Conservation (phyloP, 2,888 invertebrate species). For the Orthosia incerta region DNA sequence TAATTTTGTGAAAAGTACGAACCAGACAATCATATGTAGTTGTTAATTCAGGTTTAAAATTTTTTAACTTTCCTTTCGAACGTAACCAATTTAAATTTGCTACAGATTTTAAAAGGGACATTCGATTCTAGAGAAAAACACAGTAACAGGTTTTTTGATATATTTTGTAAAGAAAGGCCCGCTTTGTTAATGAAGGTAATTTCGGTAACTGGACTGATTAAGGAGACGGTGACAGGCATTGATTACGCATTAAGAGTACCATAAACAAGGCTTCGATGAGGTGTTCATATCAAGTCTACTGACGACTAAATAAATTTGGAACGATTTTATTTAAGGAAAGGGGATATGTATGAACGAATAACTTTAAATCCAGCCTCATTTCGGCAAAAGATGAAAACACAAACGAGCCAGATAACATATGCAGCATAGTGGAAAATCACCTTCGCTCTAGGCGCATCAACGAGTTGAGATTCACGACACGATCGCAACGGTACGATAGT, state of each 20-base stretch:
- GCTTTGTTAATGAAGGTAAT: conserved; percentile 84
- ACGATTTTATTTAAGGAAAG: conserved; percentile 6
- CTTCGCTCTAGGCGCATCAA: conserved; percentile 57
- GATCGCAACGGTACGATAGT: conserved; percentile 78
- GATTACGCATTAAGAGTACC: conserved; percentile 75
- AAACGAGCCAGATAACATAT: conserved; percentile 47
- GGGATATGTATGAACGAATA: background rate
- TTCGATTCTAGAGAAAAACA: conserved; percentile 79
- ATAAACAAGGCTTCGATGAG: conserved; percentile 45
- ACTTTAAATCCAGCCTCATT: conserved; percentile 49
- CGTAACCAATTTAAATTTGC: conserved; percentile 75
- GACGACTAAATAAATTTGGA: conserved; percentile 36
- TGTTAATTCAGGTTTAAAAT: conserved; percentile 69
- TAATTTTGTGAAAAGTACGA: background rate
- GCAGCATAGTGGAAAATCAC: conserved; percentile 52
- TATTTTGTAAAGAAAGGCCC: conserved; percentile 78
- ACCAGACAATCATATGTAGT: conserved; percentile 56
- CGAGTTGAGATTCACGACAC: conserved; percentile 81
- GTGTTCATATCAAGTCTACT: conserved; percentile 33
- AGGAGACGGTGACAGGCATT: conserved; percentile 79
- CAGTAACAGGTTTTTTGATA: conserved; percentile 79
- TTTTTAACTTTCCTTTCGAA: conserved; percentile 71
- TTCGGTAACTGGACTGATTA: conserved; percentile 82
- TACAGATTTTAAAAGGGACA: conserved; percentile 77
- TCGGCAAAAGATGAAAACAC: conserved; percentile 54